Evolutionary conservation across 30 jellyfish, hydroid and myxozoan genomes (phyloP), one percentile per base, ranked within the genome.

Genomic region (Rhopilema esculentum): DNA sequence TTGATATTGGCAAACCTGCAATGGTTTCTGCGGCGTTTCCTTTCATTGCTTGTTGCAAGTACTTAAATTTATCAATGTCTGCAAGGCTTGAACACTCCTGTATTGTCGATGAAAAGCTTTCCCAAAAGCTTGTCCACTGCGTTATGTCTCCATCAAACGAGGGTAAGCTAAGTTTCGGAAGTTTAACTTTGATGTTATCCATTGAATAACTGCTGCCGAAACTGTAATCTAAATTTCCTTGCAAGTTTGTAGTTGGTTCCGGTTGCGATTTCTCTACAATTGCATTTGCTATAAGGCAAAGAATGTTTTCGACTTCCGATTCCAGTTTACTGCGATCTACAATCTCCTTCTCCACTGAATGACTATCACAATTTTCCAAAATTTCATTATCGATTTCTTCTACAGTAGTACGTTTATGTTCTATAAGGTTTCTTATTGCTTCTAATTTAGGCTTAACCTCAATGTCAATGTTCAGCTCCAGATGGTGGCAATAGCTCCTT

Each of bases 41-140:
- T 25, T 21, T 29, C 53, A 69, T 18, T 29, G 80, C 24, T 27
- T 29, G 25, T 23, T 69, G 80, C 20, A 69, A 63, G 25, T 63
- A 63, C n/a, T 8, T 63, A 8, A 63, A 18, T 18, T 63, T 63
- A 18, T 63, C 73, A 17, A 63, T 31, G 27, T 52, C 32, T 57
- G 77, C 73, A 1, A 77, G 88, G 24, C 49, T 49, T 21, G 25
- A 6, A 51, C 32, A 16, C 7, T 63, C 63, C 27, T 51, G 64
- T 20, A 77, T 77, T n/a, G 88, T 77, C 16, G 88, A 49, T 16
- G 19, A 6, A 31, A 77, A 77, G 24, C 88, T 77, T 57, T 77
- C 88, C 62, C 77, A 77, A 27, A 77, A 77, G 20, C 77, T 49
- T 28, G 88, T 63, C 61, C 88, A 77, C 8, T 50, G 63, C 61